Evolutionary conservation across 2,797 vertebrate genomes (phyloP).

Genomic region (Lacerta viridis): DNA sequence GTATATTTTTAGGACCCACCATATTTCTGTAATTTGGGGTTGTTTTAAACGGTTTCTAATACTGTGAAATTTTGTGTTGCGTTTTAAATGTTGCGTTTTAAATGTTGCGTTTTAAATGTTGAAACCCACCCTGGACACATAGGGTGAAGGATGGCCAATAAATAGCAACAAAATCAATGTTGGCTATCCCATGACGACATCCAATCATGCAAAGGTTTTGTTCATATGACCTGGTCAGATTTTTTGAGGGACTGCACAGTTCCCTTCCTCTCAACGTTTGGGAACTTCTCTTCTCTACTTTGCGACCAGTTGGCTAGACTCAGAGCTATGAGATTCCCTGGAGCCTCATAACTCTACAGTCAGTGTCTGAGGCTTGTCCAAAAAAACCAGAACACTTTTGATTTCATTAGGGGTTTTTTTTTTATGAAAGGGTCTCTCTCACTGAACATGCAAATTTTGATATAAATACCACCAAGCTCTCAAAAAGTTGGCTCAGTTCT

Average conservation of each 20-base stretch:
- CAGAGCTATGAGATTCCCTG: neutral
- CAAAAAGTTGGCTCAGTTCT: neutral
- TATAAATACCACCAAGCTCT: neutral
- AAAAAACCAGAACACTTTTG: neutral
- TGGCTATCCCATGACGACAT: neutral
- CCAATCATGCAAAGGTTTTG: neutral
- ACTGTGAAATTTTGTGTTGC: no score
- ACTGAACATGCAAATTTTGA: neutral
- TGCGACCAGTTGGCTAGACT: no score
- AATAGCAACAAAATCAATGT: no score
- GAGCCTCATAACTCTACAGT: neutral
- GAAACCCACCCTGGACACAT: no score
- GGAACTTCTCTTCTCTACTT: neutral
- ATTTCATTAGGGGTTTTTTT: neutral
- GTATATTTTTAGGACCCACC: no score
- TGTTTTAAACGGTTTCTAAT: no score
- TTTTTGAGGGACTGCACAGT: neutral
- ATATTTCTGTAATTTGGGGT: no score
- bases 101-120: no score
- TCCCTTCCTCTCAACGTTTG: neutral
- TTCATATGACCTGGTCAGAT: neutral
- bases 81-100: no score
- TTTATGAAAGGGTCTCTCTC: neutral
- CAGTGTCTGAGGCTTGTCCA: neutral
- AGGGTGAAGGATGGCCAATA: no score